These are phyloP conservation scores for Platichthys stellatus DNA, from an alignment of 2,113 vertebrate species.

Conservation along the genomic window DNA sequence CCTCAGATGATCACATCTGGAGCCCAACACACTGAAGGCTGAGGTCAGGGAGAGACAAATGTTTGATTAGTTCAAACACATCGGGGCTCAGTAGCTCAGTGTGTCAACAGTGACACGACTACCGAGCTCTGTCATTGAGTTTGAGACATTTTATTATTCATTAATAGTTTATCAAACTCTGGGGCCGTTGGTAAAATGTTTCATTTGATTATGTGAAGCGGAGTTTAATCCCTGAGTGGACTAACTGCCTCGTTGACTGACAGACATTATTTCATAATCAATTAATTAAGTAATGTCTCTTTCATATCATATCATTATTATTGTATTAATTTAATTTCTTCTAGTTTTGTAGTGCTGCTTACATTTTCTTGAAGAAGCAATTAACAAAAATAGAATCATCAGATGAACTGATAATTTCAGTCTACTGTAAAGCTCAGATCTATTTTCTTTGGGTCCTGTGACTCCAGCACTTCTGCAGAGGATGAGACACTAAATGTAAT, in stretches of 20 bases:
- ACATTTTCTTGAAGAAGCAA: too few relatives aligned
- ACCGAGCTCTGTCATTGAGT: not conserved
- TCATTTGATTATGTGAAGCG: too few relatives aligned
- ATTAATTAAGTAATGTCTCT: not conserved
- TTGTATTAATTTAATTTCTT: too few relatives aligned
- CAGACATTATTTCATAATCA: not conserved
- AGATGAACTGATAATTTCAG: too few relatives aligned
- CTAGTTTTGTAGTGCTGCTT: too few relatives aligned
- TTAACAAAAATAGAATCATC: too few relatives aligned
- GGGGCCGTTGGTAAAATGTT: not conserved
- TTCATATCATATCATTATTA: too few relatives aligned
- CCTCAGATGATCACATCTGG: slow-evolving; percentile 26
- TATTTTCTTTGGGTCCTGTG: too few relatives aligned
- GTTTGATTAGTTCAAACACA: not conserved
- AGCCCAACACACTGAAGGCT: not conserved
- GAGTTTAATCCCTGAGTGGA: too few relatives aligned
- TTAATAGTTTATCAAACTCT: not conserved
- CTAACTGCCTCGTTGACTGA: not conserved
- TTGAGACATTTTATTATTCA: not conserved
- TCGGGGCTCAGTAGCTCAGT: not conserved
- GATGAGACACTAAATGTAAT: too few relatives aligned
- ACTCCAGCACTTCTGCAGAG: too few relatives aligned
- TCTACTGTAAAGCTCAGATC: too few relatives aligned
- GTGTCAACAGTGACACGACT: not conserved
- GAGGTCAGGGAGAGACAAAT: not conserved